These are phyloP conservation scores for Notarius quadriscutis DNA, from an alignment of 2,113 vertebrate genomes.

Conservation along the genomic window DNA sequence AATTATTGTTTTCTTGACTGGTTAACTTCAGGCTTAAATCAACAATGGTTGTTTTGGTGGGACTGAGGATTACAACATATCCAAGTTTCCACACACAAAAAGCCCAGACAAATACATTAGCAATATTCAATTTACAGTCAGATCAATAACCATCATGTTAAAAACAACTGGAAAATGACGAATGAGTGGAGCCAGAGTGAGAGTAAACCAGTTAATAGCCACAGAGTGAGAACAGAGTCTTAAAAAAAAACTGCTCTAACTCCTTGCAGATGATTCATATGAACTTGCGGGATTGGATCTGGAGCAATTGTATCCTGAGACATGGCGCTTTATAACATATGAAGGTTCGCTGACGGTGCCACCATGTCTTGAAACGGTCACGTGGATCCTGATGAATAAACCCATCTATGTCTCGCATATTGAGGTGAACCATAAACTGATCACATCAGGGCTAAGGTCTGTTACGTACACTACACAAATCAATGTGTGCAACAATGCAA, in stretches of 20 bases:
- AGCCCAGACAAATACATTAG: background rate
- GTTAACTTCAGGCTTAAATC: background rate
- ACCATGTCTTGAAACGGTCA: constrained; percentile 92
- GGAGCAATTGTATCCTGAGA: constrained; percentile 91
- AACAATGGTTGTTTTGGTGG: background rate
- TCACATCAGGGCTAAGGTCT: background rate
- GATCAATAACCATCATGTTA: background rate
- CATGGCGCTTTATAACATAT: constrained; percentile 92
- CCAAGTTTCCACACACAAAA: background rate
- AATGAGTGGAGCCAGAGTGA: background rate
- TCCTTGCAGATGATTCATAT: constrained; percentile 86
- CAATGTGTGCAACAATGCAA: background rate
- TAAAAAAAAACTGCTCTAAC: background rate
- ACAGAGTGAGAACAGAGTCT: background rate
- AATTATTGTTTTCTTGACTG: background rate
- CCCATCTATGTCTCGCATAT: constrained; percentile 93
- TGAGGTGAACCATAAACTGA: constrained; percentile 78
- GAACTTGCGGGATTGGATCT: constrained; percentile 92
- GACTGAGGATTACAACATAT: background rate
- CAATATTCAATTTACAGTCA: background rate
- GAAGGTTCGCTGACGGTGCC: constrained; percentile 94
- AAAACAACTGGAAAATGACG: background rate
- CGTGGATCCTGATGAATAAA: constrained; percentile 97
- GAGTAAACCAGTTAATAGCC: background rate
- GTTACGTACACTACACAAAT: background rate